Evolutionary conservation across 2,113 vertebrate species (phyloP), one percentile per base, ranked within the genome.

Genomic region (Calidris pugnax): DNA sequence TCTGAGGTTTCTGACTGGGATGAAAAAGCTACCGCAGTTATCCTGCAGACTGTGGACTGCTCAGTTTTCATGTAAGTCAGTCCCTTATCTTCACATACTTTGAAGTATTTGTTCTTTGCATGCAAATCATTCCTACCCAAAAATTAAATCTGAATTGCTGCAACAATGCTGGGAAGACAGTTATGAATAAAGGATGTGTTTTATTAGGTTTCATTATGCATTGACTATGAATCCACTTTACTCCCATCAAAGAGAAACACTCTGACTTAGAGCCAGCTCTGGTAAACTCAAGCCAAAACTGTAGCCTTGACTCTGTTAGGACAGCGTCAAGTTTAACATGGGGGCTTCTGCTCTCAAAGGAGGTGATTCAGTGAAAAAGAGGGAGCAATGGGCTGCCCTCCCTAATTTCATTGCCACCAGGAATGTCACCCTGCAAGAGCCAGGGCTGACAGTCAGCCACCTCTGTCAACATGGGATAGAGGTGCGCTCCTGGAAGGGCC

Each of bases 91-190:
- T 92, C 64, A 48, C 14, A 22, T 81, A 60, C 88, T 93, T 93
- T 89, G 63, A 95, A 85, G 88, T 55, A 63, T 43, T 90, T 88
- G 19, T 92, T 85, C 88, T 93, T 93, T 81, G 39, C 79, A 78
- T 92, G 51, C 67, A 96, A 94, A 93, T 86, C 18, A 19, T 67
- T 83, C 45, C 28, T 92, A 51, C 68, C 37, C 51, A 3, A 66
- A 90, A 96, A 85, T 85, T 89, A 86, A 80, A 91, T 62, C 47
- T 87, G 79, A 88, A 84, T 51, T 78, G 51, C 68, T 75, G 33
- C 39, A 80, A 80, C 56, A 83, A 35, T 47, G 28, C 30, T 89
- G 64, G 56, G 74, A 90, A 94, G 71, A 24, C 24, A 81, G 72
- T 57, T 75, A 63, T 35, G 59, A 93, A 53, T 83, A 86, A 69